Conservation (phyloP, 1,140 invertebrate genomes). For the Bombus sibiricus region DNA sequence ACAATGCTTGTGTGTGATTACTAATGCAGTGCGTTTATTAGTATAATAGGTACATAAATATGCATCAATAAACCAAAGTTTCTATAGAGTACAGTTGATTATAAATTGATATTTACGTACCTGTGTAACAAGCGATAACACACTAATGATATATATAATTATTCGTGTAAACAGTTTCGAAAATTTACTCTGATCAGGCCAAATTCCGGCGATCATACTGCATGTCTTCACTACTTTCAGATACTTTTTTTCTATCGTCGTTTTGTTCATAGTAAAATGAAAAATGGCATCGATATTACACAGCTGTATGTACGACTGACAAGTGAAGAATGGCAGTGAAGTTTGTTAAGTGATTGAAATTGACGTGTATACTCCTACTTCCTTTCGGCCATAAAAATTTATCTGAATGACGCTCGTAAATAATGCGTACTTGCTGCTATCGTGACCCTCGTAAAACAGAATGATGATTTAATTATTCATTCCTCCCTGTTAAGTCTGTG, state of each 20-base stretch:
- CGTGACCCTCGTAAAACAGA: neutral
- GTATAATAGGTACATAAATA: too few relatives aligned
- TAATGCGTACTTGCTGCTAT: neutral
- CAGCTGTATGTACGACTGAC: neutral
- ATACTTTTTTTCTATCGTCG: neutral
- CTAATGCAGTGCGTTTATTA: too few relatives aligned
- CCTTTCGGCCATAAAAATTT: neutral
- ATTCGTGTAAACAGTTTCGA: neutral
- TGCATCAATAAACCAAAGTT: too few relatives aligned
- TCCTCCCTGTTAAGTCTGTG: neutral
- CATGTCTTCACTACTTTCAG: neutral
- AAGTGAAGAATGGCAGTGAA: neutral
- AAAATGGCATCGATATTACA: neutral
- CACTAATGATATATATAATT: neutral
- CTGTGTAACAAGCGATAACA: neutral
- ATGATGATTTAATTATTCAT: neutral
- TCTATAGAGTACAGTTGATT: too few relatives aligned
- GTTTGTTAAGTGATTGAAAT: neutral
- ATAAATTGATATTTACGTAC: too few relatives aligned
- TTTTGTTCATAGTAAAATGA: neutral
- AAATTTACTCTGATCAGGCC: neutral
- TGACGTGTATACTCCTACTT: neutral
- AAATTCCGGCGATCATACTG: neutral
- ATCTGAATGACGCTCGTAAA: neutral
- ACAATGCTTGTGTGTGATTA: too few relatives aligned